Evolutionary conservation across 2,797 vertebrate genomes (phyloP), one percentile per base, ranked within the genome.

Genomic region (Lemur catta): DNA sequence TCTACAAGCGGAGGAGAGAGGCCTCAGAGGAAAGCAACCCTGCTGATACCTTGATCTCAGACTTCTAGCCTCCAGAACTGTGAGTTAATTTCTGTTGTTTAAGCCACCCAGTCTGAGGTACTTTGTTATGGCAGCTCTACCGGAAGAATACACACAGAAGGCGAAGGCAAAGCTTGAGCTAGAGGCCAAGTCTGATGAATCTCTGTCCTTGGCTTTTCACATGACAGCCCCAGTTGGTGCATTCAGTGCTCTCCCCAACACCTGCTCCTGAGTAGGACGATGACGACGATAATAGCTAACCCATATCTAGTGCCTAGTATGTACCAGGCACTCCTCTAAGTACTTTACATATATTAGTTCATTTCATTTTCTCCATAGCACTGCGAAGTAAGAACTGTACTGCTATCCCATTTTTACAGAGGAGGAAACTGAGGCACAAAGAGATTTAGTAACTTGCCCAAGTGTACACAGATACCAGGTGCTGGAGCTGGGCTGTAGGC

Each of bases 401-500:
- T 50, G 46, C 65, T 78, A 13, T 81, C 9, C 30, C 52, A 74
- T 33, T 78, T 86, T 80, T 67, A 63, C 13, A 93, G 22, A 67
- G 12, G 76, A 97, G 15, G 55, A 78, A 94, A 80, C 74, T 18
- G 24, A 95, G 96, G 48, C 33, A 24, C 24, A 85, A 89, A 93
- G 76, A 87, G 55, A 71, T 15, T 75, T 41, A 55, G 28, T 33
- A 86, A 50, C 24, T 41, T 55, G 17, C 43, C 65, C 11, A n/a
- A 85, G 18, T 75, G 7, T 18, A 84, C 6, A 28, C 11, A 55
- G 71, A 22, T 48, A 15, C 65, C 71, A 30, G 24, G 63, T 15
- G 48, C 38, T 50, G 59, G 7, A 35, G 48, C 61, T 65, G 41
- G 38, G 46, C 41, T 81, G 61, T n/a, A 20, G 5, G 28, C 22